Evolutionary conservation across 1,140 invertebrate species (phyloP).

Genomic region (Pemphigus obesinymphae): DNA sequence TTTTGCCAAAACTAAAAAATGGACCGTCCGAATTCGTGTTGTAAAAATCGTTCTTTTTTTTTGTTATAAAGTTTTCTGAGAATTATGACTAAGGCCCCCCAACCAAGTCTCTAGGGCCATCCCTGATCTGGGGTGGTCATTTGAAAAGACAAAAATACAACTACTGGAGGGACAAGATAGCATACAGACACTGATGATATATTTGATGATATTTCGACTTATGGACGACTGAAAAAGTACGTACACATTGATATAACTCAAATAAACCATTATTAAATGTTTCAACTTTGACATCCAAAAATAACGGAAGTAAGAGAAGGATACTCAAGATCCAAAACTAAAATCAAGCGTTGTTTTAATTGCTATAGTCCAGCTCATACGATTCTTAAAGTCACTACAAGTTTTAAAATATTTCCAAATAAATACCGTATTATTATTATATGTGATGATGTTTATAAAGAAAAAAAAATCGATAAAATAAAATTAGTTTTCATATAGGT

Average conservation of each 20-base stretch:
- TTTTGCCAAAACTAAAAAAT: too few relatives aligned
- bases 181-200: not conserved
- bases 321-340: not conserved
- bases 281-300: not conserved
- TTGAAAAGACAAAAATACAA: not conserved
- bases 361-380: not conserved
- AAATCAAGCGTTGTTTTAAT: not conserved
- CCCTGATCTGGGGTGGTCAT: not conserved
- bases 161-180: not conserved
- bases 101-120: not conserved
- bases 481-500: not conserved
- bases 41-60: too few relatives aligned
- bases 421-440: not conserved
- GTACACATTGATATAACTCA: not conserved
- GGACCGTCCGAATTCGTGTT: too few relatives aligned
- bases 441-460: not conserved
- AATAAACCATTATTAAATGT: not conserved
- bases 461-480: not conserved
- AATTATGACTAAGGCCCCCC: not conserved
- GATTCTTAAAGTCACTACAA: too few relatives aligned
- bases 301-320: not conserved
- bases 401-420: not conserved
- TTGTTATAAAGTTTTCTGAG: too few relatives aligned
- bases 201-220: not conserved
- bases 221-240: constrained; percentile 2